These are phyloP conservation scores for Drosophila nasuta DNA, from an alignment of 1,140 invertebrate species.

Conservation along the genomic window DNA sequence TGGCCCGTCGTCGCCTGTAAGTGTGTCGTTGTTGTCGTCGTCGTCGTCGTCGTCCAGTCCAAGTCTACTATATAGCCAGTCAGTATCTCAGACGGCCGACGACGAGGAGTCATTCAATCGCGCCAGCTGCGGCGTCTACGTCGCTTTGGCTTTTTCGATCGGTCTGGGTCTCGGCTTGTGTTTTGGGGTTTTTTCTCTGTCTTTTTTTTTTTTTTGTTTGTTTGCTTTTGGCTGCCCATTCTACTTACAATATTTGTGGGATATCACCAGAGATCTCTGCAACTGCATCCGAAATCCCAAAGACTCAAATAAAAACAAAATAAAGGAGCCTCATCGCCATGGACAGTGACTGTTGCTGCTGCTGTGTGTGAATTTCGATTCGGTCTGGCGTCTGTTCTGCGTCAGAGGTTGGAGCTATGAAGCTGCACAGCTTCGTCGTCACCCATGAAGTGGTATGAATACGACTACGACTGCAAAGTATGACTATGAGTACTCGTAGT, in stretches of 20 bases:
- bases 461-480: constrained; percentile 20
- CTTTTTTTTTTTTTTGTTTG: constrained; percentile 44
- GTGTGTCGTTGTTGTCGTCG: constrained; percentile 77
- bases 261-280: constrained; percentile 77
- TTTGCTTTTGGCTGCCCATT: constrained; percentile 67
- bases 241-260: constrained; percentile 80
- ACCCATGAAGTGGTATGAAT: constrained; percentile 69
- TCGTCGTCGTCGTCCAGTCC: constrained; percentile 36
- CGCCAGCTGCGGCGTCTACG: constrained; percentile 79
- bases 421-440: constrained; percentile 50
- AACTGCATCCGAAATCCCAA: constrained; percentile 60
- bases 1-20: constrained; percentile 79
- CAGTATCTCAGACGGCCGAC: constrained; percentile 78
- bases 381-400: constrained; percentile 75
- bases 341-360: constrained; percentile 39
- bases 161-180: constrained; percentile 37
- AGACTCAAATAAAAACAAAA: constrained; percentile 29
- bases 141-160: constrained; percentile 43
- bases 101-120: constrained; percentile 81
- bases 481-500: constrained; percentile 31
- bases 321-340: constrained; percentile 36
- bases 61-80: constrained; percentile 60
- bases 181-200: constrained; percentile 36
- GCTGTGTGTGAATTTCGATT: constrained; percentile 69
- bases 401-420: constrained; percentile 44